Evolutionary conservation across 2,888 invertebrate genomes (phyloP).

Genomic region (Frankliniella fusca): DNA sequence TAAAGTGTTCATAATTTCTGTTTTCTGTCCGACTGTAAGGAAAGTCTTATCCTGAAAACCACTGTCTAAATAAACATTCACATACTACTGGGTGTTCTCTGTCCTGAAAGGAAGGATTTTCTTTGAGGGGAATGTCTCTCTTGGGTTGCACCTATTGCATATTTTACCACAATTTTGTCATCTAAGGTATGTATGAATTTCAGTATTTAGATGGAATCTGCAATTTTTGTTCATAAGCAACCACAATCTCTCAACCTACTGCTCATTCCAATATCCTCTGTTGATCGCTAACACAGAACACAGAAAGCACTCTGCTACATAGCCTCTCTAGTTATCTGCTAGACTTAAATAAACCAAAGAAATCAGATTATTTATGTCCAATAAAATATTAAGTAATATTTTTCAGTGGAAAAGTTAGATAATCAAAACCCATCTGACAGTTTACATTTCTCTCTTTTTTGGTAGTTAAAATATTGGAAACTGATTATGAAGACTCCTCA

Average conservation of each 20-base stretch:
- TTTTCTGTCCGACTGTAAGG: not conserved
- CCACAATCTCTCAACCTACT: not conserved
- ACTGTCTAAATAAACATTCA: too few species aligned
- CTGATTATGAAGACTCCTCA: too few species aligned
- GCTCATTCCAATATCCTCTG: not conserved
- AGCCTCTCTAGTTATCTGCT: not conserved
- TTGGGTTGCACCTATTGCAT: not conserved
- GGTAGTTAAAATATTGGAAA: too few species aligned
- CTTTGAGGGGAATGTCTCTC: not conserved
- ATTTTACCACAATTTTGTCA: not conserved
- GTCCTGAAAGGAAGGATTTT: not conserved
- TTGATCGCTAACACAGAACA: not conserved
- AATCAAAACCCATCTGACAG: too few species aligned
- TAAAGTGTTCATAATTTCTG: not conserved
- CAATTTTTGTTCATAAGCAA: not conserved
- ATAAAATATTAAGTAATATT: too few species aligned
- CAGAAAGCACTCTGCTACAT: constrained; percentile 13
- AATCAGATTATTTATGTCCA: too few species aligned
- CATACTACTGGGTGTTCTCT: not conserved
- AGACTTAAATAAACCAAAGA: not conserved
- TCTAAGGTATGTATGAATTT: too few species aligned
- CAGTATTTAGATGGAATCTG: not conserved
- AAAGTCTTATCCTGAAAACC: too few species aligned
- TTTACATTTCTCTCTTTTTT: too few species aligned
- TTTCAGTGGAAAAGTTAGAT: too few species aligned